Conservation (phyloP, 2,888 invertebrate species). For the Drosophila affinis region DNA sequence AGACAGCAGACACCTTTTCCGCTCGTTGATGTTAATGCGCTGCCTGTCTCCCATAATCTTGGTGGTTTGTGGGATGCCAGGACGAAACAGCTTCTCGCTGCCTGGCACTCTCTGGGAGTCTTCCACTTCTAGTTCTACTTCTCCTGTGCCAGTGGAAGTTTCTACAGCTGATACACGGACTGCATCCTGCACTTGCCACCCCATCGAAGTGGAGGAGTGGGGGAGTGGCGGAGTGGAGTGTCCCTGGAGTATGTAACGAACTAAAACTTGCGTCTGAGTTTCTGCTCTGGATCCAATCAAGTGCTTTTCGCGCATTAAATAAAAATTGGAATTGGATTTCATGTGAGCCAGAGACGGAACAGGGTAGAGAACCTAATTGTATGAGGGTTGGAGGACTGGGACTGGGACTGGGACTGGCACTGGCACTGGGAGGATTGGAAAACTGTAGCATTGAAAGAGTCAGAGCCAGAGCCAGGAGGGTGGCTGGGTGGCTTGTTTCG, state of each 20-base stretch:
- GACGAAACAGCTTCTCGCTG: conserved; percentile 69
- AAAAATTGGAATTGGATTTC: conserved; percentile 82
- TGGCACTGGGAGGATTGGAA: conserved; percentile 2
- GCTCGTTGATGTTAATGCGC: conserved; percentile 57
- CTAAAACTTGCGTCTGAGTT: conserved; percentile 7
- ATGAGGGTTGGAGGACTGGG: conserved; percentile 45
- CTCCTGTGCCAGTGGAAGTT: conserved; percentile 34
- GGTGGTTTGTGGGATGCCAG: conserved; percentile 43
- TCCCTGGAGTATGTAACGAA: conserved; percentile 61
- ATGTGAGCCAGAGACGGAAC: conserved; percentile 19
- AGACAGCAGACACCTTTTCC: conserved; percentile 79
- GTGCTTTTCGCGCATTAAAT: conserved; percentile 81
- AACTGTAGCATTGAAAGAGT: conserved; percentile 50
- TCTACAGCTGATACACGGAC: conserved; percentile 6
- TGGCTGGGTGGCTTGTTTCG: conserved; percentile 47
- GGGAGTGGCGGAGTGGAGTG: conserved; percentile 12
- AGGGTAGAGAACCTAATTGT: conserved; percentile 67
- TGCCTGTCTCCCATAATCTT: conserved; percentile 59
- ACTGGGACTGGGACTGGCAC: not conserved
- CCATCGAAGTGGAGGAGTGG: conserved; percentile 27
- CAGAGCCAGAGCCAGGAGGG: not conserved
- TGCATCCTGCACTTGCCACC: conserved; percentile 56
- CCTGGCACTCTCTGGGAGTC: conserved; percentile 38
- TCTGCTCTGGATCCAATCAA: conserved; percentile 65
- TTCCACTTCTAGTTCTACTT: conserved; percentile 8